Evolutionary conservation across 2,113 vertebrate genomes (phyloP), one percentile per base, ranked within the genome.

Genomic region (Phrynocephalus versicolor): DNA sequence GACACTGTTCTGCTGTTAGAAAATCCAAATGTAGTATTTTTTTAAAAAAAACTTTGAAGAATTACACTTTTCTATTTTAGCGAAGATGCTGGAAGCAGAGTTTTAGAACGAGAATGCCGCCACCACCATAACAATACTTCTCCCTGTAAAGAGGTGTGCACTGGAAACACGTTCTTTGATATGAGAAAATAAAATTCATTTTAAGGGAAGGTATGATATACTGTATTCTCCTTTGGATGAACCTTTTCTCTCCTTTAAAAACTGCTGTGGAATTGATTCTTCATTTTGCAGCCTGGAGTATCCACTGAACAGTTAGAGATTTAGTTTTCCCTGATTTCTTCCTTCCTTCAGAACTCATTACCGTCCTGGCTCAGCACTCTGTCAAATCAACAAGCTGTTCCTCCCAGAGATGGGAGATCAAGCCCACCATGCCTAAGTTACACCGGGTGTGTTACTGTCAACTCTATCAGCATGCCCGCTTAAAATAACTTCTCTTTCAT

Each of bases 401-500:
- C 82, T 64, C 70, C 69, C 55, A 0, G 0, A 65, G 51, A 12
- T 0, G 0, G 15, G 64, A 69, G 15, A 88, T 89, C 77, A 0
- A 13, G 58, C 79, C 81, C 15, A 0, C 0, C 0, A 3, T 73
- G 82, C 70, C 0, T 0, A 90, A 84, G 82, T 76, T 87, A 58
- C 70, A 60, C 0, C 74, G 15, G 35, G 88, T 71, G 79, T 84
- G 64, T 82, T 93, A 80, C 90, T 64, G 0, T 92, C 84, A 92
- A 90, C 64, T 91, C 82, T 81, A 70, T 83, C 62, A 76, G 58
- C 84, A n/a, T 91, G 88, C 83, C 84, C 90, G 87, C 77, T 90
- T 81, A 86, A 90, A 92, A 91, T 92, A 93, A 84, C 91, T 87
- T 92, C 77, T 91, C 81, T 80, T 92, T 92, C 82, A 84, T 92